A percentile compares a stretch with the other conserved stretches of the same genome.
These are phyloP conservation scores for Norana najaformis DNA, from an alignment of 2,888 invertebrate genomes.

Conservation along the genomic window DNA sequence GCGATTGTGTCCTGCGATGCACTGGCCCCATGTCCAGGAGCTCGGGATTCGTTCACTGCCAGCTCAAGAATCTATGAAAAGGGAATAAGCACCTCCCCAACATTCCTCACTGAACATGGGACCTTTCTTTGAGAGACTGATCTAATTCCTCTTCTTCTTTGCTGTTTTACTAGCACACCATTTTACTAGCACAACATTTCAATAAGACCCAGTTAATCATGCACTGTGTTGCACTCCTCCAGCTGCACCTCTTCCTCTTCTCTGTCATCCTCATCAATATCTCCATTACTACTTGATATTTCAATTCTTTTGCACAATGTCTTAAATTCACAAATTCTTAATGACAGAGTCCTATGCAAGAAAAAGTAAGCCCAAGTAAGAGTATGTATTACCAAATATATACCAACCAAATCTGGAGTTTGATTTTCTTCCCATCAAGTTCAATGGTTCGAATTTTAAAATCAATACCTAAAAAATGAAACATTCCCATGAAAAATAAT, in stretches of 20 bases:
- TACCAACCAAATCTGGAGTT: conserved; percentile 90
- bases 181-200: not conserved
- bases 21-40: too few relatives aligned
- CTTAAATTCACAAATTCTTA: too few relatives aligned
- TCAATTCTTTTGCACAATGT: too few relatives aligned
- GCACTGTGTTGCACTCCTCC: not conserved
- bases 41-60: too few relatives aligned
- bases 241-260: too few relatives aligned
- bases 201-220: not conserved
- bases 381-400: not conserved
- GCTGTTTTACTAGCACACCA: too few relatives aligned
- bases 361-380: not conserved
- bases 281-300: not conserved
- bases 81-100: too few relatives aligned
- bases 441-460: conserved; percentile 98
- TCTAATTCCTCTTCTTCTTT: too few relatives aligned
- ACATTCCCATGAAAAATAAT: not conserved
- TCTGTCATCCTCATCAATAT: not conserved
- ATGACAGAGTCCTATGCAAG: not conserved
- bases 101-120: too few relatives aligned
- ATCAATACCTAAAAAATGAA: conserved; percentile 79
- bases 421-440: conserved; percentile 91
- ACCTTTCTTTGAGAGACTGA: too few relatives aligned
- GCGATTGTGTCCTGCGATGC: too few relatives aligned
- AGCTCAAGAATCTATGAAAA: too few relatives aligned